phyloP scores from a whole-genome alignment of 2,797 vertebrate species.

The Acrossocheilus wenchowensis region DNA sequence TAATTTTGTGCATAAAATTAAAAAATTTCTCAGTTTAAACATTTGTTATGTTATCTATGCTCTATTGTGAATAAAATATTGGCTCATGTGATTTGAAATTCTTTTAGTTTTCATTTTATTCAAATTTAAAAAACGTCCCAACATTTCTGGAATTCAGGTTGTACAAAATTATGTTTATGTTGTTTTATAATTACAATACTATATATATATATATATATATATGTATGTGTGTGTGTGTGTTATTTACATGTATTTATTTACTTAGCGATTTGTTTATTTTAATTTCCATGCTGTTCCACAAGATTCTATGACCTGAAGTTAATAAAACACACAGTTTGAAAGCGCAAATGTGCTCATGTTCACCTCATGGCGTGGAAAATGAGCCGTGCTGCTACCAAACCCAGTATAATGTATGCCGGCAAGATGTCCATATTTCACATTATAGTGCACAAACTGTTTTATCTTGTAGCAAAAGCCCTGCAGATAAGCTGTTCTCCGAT shows the following conservation, averaged over 20 bases:
- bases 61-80: too few species aligned
- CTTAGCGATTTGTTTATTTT: background rate
- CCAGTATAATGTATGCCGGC: slow-evolving; percentile 31
- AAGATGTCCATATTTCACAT: slow-evolving; percentile 34
- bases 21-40: too few species aligned
- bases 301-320: background rate
- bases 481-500: slow-evolving; percentile 73
- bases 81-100: too few species aligned
- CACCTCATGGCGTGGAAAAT: slow-evolving; percentile 19
- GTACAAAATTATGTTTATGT: too few species aligned
- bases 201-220: too few species aligned
- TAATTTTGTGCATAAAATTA: too few species aligned
- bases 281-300: background rate
- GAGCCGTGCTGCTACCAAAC: background rate
- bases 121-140: too few species aligned
- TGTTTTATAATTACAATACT: too few species aligned
- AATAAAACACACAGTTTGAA: slow-evolving; percentile 13
- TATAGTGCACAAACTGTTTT: slow-evolving; percentile 41
- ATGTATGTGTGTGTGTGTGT: background rate
- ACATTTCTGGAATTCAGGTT: too few species aligned
- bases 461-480: slow-evolving; percentile 48
- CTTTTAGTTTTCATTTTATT: too few species aligned
- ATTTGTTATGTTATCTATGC: too few species aligned
- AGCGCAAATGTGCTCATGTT: slow-evolving; percentile 9
- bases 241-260: background rate